These are phyloP conservation scores for Neolamprologus hecqui DNA, from an alignment of 2,113 vertebrate species.

Conservation along the genomic window DNA sequence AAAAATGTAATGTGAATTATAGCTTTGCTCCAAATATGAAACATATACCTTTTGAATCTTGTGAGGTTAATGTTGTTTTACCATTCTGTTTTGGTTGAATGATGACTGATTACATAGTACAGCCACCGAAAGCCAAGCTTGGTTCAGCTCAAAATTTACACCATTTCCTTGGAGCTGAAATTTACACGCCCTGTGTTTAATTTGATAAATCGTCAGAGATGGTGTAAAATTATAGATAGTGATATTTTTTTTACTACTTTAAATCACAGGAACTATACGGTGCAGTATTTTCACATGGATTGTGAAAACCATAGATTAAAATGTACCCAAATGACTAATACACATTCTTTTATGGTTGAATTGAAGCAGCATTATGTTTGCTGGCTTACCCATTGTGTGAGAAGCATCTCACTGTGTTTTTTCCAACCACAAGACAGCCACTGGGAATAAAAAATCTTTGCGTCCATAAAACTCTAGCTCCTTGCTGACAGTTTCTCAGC, in stretches of 20 bases:
- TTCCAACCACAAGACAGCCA: neutral
- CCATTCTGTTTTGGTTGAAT: neutral
- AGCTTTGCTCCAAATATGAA: slow-evolving; percentile 25
- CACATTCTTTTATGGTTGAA: neutral
- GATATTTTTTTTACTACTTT: neutral
- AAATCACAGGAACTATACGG: neutral
- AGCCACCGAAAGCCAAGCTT: neutral
- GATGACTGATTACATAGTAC: slow-evolving; percentile 8
- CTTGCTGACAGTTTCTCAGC: neutral
- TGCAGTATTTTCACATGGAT: neutral
- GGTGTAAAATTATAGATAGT: neutral
- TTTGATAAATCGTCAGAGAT: neutral
- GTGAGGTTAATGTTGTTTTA: slow-evolving; percentile 21
- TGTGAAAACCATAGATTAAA: neutral
- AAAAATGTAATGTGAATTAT: slow-evolving; percentile 29
- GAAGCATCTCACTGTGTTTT: slow-evolving; percentile 4
- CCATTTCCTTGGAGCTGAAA: neutral
- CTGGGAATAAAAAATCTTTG: neutral
- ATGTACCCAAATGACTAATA: neutral
- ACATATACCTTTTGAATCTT: neutral
- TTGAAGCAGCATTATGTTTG: neutral
- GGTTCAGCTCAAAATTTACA: neutral
- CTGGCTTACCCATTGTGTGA: neutral
- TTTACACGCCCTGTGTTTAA: neutral
- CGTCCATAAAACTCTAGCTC: neutral